Base-by-base conservation (phyloP, 2,797 vertebrate species). In the Erithacus rubecula region DNA sequence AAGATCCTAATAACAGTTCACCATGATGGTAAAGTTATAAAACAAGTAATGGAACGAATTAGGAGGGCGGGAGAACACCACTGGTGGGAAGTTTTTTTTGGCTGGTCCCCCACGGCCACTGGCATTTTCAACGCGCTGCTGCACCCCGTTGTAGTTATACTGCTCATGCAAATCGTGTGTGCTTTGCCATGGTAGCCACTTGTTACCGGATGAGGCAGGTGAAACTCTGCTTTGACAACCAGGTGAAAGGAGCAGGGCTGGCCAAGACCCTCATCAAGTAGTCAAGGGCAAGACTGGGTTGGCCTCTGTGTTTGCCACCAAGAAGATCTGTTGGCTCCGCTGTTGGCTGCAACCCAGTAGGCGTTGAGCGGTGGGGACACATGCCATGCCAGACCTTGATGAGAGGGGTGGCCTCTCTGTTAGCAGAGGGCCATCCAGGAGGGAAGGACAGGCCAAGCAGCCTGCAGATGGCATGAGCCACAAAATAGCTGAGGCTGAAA, bases 281-380 rank as follows among this genome's bases (percentile, higher is more conserved):
- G 93, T 95, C 96, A 96, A 96, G 96, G 96, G 95, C 96, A 96
- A 96, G 95, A 96, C 95, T 96, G 95, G 95, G 77, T 96, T 96
- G 95, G 96, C 94, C 95, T 96, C 96, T 96, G 96, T 95, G 95
- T 96, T 94, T 90, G 95, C 95, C 96, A 94, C 95, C 95, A 96
- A 90, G 96, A 96, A 96, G 96, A 96, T 69, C 93, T 49, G 64
- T 12, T 22, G 52, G 94, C 96, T 96, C 96, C 95, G 93, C 96
- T 96, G 93, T 86, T 96, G 96, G 96, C 90, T 96, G 96, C 95
- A 96, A 96, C 93, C 96, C 96, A 96, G 85, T 47, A 96, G 96
- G 96, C 94, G 94, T 95, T 96, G 96, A 95, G 96, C 84, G 80
- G 95, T 96, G 96, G 95, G 32, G 90, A 95, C 95, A 93, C 90